Base-by-base conservation (phyloP, 2,888 invertebrate genomes). In the Bimastos eiseni region DNA sequence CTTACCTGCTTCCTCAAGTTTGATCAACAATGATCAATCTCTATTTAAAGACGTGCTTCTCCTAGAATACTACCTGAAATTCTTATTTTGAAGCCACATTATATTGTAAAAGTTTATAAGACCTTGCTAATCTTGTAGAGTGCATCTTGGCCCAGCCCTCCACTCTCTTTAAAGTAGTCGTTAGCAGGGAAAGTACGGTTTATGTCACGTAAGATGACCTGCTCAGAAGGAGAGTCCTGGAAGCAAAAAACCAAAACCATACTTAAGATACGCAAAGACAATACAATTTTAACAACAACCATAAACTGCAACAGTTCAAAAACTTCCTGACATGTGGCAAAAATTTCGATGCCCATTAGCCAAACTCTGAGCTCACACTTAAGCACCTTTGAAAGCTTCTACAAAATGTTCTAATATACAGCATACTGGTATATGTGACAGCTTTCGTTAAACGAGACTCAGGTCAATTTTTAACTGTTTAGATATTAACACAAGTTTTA, bases 121-220 rank as follows among this genome's bases (percentile, higher is more conserved):
- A 95, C 95, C 94, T 96, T 98, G 94, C 98, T 98, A 94, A 99
- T 97, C 94, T 98, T 97, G 94, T 98, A 98, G 90, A 99, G 96
- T 30, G 98, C 97, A 95, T 99, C 99, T 95, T 99, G 99, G 0
- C 99, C 99, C 90, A 97, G 96, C 21, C 98, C 99, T 88, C 98
- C 98, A 41, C 97, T 97, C 95, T 98, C 98, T 95, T 98, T 98
- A 96, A 99, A 99, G 96, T 97, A 98, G 94, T 99, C 98, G 95
- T 99, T 99, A 55, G 99, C 99, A 21, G 99, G 99, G 96, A 99
- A 99, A 55, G 99, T 99, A 93, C 99, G 96, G 93, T 98, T 98
- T 92, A 99, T 98, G 95, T 99, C 99, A 90, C 99, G 96, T 94
- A 97, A 97, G 94, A 99, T 99, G 91, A 98, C 98, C 93, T 97